Evolutionary conservation across 2,888 invertebrate species (phyloP).

Genomic region (Melitaea athalia): DNA sequence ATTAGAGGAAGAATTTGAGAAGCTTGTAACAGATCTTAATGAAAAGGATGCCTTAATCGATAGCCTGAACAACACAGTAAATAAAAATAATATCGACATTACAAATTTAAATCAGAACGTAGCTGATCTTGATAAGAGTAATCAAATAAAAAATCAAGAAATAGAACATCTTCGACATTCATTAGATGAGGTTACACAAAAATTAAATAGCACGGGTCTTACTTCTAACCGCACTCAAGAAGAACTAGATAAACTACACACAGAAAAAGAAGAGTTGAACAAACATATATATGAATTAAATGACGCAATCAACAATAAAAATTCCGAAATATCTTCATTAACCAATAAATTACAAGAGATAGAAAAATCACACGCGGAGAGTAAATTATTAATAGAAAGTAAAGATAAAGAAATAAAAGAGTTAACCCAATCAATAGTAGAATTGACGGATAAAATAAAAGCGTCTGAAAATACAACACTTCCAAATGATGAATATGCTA

Average conservation of each 20-base stretch:
- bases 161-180: conserved; percentile 55
- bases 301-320: conserved; percentile 58
- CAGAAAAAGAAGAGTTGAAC: conserved; percentile 58
- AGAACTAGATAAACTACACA: conserved; percentile 55
- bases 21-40: conserved; percentile 61
- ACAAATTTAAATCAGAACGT: conserved; percentile 50
- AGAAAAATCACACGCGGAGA: conserved; percentile 48
- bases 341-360: conserved; percentile 49
- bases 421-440: conserved; percentile 61
- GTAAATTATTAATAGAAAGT: conserved; percentile 48
- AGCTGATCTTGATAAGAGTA: conserved; percentile 52
- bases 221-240: conserved; percentile 51
- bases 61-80: conserved; percentile 54
- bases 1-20: conserved; percentile 70
- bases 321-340: conserved; percentile 53
- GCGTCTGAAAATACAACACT: conserved; percentile 53
- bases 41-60: conserved; percentile 71
- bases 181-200: conserved; percentile 49
- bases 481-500: conserved; percentile 58
- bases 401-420: conserved; percentile 71
- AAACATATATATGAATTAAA: conserved; percentile 54
- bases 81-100: conserved; percentile 52
- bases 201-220: conserved; percentile 44
- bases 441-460: conserved; percentile 62
- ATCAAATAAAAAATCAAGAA: conserved; percentile 58